These are phyloP conservation scores for Aphidius colemani DNA, from an alignment of 2,888 invertebrate genomes.

Conservation along the genomic window DNA sequence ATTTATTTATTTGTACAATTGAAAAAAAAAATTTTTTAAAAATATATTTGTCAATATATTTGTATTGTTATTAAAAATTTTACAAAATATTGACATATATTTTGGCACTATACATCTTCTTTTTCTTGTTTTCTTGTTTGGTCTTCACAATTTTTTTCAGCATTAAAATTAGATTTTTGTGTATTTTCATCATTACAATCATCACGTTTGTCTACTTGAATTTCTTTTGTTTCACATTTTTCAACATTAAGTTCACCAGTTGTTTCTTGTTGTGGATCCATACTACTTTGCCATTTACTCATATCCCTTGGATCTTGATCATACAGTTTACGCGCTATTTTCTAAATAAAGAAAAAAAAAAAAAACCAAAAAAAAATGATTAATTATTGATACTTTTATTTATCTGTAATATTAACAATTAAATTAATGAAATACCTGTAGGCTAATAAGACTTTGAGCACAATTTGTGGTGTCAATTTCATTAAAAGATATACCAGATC, in stretches of 20 bases:
- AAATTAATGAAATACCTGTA: slow-evolving; percentile 65
- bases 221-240: slow-evolving; percentile 66
- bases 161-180: slow-evolving; percentile 59
- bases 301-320: slow-evolving; percentile 81
- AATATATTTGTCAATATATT: neutral
- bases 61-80: neutral
- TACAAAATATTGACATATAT: slow-evolving; percentile 30
- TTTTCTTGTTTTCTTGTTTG: slow-evolving; percentile 64
- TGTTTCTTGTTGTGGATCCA: slow-evolving; percentile 51
- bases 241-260: too few species aligned
- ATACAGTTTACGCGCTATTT: slow-evolving; percentile 78
- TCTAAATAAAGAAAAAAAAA: slow-evolving; percentile 60
- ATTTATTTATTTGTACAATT: neutral
- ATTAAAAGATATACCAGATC: slow-evolving; percentile 85
- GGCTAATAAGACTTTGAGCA: slow-evolving; percentile 88
- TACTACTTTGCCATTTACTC: slow-evolving; percentile 66
- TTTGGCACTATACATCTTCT: slow-evolving; percentile 72
- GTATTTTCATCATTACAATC: slow-evolving; percentile 57
- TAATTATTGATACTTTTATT: neutral
- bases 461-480: slow-evolving; percentile 97
- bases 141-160: slow-evolving; percentile 56
- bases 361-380: too few species aligned
- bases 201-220: slow-evolving; percentile 60
- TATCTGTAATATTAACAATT: neutral
- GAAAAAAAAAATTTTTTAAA: too few species aligned